Conservation (phyloP, 2,113 vertebrate species). For the Apteryx owenii region DNA sequence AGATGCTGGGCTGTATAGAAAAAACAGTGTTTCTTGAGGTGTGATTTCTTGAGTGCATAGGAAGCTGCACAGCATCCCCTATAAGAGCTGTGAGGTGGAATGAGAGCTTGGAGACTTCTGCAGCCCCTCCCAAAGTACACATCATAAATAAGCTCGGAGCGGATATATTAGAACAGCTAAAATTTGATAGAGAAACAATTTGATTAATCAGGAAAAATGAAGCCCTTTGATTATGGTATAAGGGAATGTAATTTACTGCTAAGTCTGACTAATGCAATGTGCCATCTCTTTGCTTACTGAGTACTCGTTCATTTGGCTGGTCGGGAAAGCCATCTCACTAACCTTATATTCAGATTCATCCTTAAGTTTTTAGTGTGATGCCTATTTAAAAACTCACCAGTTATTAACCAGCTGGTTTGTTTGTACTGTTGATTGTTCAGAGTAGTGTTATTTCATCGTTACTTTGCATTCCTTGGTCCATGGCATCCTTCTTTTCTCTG, state of each 20-base stretch:
- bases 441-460: too few relatives aligned
- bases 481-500: too few relatives aligned
- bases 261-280: too few relatives aligned
- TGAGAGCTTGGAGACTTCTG: background rate
- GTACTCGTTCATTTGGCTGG: background rate
- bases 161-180: background rate
- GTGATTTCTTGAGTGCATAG: rapidly evolving
- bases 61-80: rapidly evolving
- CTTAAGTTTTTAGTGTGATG: background rate
- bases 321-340: background rate
- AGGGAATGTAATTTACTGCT: rapidly evolving
- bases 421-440: background rate
- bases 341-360: background rate
- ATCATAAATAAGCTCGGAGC: background rate
- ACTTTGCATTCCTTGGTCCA: too few relatives aligned
- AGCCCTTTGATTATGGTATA: too few relatives aligned
- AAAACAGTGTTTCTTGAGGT: rapidly evolving
- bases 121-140: rapidly evolving
- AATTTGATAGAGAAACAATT: rapidly evolving
- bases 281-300: background rate
- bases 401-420: background rate
- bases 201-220: background rate
- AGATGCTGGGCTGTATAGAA: rapidly evolving
- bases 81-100: rapidly evolving
- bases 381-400: background rate